Evolutionary conservation across 2,888 invertebrate species (phyloP).

Genomic region (Zootermopsis nevadensis): DNA sequence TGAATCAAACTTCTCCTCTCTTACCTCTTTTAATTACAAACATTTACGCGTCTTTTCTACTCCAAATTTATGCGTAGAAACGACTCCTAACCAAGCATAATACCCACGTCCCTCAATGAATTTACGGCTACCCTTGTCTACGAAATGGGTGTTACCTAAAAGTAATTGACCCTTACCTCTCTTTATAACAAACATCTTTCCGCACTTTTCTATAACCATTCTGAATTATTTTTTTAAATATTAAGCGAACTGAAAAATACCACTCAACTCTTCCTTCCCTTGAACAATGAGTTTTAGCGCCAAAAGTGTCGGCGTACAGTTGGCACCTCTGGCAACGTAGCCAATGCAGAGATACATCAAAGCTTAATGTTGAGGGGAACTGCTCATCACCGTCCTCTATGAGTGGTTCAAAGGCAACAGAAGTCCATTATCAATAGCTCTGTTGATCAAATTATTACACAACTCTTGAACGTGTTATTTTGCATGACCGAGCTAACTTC

Average conservation of each 20-base stretch:
- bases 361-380: too few relatives aligned
- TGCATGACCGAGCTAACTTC: too few relatives aligned
- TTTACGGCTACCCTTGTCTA: background rate
- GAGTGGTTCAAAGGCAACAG: too few relatives aligned
- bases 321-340: background rate
- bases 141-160: background rate
- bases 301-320: background rate
- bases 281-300: background rate
- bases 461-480: too few relatives aligned
- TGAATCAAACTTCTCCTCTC: background rate
- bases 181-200: conserved; percentile 65
- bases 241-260: background rate
- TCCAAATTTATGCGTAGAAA: background rate
- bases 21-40: background rate
- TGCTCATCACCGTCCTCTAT: too few relatives aligned
- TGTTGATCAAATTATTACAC: too few relatives aligned
- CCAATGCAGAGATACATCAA: background rate
- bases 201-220: conserved; percentile 56
- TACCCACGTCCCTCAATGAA: background rate
- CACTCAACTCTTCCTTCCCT: background rate
- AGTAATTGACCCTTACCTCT: conserved; percentile 60
- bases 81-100: background rate
- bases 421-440: too few relatives aligned
- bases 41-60: background rate
- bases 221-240: conserved; percentile 27